phyloP scores from a whole-genome alignment of 2,888 invertebrate species.

The Agrenia bidenticulata region DNA sequence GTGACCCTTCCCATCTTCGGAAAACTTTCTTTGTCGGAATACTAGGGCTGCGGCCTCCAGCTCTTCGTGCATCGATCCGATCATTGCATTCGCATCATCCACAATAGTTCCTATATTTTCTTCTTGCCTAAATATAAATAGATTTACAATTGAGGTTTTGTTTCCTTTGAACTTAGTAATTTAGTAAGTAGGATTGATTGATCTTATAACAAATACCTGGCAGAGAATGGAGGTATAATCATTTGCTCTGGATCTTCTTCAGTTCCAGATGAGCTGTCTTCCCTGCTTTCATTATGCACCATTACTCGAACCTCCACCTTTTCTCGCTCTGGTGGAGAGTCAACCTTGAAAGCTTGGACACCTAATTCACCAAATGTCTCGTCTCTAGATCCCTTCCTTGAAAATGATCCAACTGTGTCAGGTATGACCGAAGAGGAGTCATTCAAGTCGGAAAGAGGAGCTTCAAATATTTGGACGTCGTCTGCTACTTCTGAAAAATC shows the following conservation, averaged over 20 bases:
- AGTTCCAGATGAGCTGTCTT: not conserved
- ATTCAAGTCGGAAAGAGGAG: not conserved
- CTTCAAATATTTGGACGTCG: not conserved
- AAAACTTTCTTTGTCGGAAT: slow-evolving; percentile 11
- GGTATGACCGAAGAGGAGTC: not conserved
- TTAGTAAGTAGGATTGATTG: too few species aligned
- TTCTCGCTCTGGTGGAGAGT: slow-evolving; percentile 23
- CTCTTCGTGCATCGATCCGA: slow-evolving; percentile 47
- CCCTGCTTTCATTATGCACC: slow-evolving; percentile 22
- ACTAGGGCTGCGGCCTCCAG: slow-evolving; percentile 31
- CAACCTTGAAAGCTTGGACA: not conserved
- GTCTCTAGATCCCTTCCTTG: not conserved
- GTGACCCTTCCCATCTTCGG: not conserved
- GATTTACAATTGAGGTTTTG: too few species aligned
- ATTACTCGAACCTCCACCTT: slow-evolving; percentile 24
- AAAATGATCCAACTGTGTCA: not conserved
- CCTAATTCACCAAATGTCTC: not conserved
- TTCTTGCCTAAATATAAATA: slow-evolving; percentile 10
- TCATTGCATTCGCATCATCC: slow-evolving; percentile 46
- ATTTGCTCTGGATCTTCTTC: not conserved
- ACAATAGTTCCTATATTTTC: slow-evolving; percentile 36
- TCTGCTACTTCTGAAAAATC: slow-evolving; percentile 22
- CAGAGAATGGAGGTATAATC: not conserved
- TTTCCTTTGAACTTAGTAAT: too few species aligned
- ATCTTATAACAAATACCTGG: slow-evolving; percentile 17